Base-by-base conservation (phyloP, 2,888 invertebrate species). In the Calameuta idolon region DNA sequence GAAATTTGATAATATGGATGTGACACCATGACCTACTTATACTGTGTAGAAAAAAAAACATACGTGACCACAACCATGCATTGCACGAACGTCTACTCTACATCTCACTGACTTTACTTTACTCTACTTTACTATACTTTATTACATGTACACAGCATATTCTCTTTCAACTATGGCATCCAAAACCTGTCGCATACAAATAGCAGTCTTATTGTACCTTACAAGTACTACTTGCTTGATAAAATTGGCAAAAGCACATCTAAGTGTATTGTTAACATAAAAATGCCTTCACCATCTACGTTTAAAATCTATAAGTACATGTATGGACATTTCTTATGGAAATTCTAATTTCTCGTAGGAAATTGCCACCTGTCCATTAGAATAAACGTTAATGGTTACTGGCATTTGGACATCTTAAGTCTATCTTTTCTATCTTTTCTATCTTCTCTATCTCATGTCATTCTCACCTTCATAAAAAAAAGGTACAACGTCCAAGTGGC, bases 401-500 rank as follows among this genome's bases (percentile, higher is more conserved):
- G 71, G 33, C 71, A 55, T 0, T 55, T 55, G 55, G 40, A 69
- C 69, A 34, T 11, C 69, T 31, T n/a, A 40, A 69, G n/a, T 77
- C 74, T 40, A 40, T 74, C 34, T 34, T 31, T 33, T 68, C 77
- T 37, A 40, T 40, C 40, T 9, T 55, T 23, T 23, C 55, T 55
- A 37, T 74, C 31, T 77, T 77, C 77, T 34, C 35, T 69, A 40
- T 37, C 68, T 77, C 31, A 68, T 69, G 12, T 76, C 55, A 11
- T 12, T 76, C 74, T 78, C 75, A 78, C 79, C 77, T 76, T 80
- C 33, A n/a, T 12, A 69, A 75, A 74, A 76, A 76, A 77, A 81
- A 89, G 90, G 87, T 85, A 33, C 83, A 83, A 77, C 87, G 90
- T 68, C 83, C 86, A 33, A 80, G 77, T 11, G 83, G 82, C 75